Conservation (phyloP, 2,797 vertebrate species). For the Phoebastria nigripes region DNA sequence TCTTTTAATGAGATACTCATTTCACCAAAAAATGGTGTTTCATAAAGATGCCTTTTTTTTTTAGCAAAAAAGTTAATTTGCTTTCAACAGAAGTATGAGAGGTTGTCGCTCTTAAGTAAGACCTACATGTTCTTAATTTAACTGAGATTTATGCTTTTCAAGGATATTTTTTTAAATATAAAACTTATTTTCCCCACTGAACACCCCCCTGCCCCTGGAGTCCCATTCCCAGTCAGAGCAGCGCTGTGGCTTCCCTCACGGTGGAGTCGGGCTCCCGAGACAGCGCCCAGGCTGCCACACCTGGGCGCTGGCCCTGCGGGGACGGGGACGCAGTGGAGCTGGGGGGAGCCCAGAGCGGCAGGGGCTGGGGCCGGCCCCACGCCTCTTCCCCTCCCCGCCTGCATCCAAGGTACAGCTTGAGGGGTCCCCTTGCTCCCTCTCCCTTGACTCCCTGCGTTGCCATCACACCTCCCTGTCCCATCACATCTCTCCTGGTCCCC, state of each 20-base stretch:
- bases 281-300: background rate
- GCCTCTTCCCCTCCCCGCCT: background rate
- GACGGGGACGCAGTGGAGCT: background rate
- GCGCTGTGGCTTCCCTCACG: background rate
- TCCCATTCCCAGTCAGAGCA: background rate
- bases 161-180: background rate
- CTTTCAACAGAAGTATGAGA: background rate
- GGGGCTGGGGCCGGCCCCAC: too few species aligned
- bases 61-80: background rate
- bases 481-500: background rate
- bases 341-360: background rate
- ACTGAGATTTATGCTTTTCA: background rate
- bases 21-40: background rate
- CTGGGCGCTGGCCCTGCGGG: rapidly evolving
- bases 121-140: background rate
- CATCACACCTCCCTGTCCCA: background rate
- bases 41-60: background rate
- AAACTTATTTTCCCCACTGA: background rate
- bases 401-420: background rate
- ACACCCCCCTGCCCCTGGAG: background rate
- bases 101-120: background rate
- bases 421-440: background rate
- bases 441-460: rapidly evolving
- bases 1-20: background rate
- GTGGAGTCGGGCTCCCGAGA: background rate